phyloP scores from a whole-genome alignment of 1,140 invertebrate genomes.

The Littorina saxatilis region DNA sequence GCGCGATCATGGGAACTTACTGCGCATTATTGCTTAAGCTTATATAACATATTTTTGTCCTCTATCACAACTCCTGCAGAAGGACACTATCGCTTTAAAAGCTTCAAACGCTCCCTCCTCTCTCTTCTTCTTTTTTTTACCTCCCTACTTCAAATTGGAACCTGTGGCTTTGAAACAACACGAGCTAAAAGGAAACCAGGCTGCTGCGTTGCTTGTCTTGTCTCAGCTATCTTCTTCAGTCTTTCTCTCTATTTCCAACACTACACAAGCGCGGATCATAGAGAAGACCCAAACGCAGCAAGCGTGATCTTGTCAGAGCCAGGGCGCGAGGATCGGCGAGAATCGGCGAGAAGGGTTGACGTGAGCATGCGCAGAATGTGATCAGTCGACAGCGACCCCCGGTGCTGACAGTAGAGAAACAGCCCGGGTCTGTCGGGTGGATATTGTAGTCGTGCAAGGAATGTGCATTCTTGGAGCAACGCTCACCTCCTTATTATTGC shows the following conservation, averaged over 20 bases:
- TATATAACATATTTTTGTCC: too few relatives aligned
- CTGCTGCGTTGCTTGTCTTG: slow-evolving; percentile 7
- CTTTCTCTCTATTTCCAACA: too few relatives aligned
- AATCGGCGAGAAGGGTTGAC: slow-evolving; percentile 11
- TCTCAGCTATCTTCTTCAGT: slow-evolving; percentile 14
- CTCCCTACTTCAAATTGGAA: background rate
- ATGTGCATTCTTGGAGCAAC: slow-evolving; percentile 6
- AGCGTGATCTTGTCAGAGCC: slow-evolving; percentile 9
- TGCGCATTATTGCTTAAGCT: too few relatives aligned
- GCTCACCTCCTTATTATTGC: slow-evolving; percentile 16
- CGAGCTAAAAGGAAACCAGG: slow-evolving; percentile 1
- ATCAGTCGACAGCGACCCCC: slow-evolving; percentile 32
- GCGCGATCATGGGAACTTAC: too few relatives aligned
- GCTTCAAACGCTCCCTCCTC: too few relatives aligned
- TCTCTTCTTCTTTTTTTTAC: too few relatives aligned
- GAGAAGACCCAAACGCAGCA: slow-evolving; percentile 17
- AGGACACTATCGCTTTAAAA: too few relatives aligned
- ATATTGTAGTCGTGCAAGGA: slow-evolving; percentile 30
- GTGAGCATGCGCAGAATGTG: slow-evolving; percentile 36
- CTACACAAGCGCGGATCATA: background rate
- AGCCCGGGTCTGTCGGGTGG: background rate
- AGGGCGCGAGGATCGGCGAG: background rate
- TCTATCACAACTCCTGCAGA: too few relatives aligned
- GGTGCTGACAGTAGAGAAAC: slow-evolving; percentile 31
- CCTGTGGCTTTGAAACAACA: slow-evolving; percentile 20